Conservation (phyloP, 2,888 invertebrate genomes). For the Metallyticus violacea region DNA sequence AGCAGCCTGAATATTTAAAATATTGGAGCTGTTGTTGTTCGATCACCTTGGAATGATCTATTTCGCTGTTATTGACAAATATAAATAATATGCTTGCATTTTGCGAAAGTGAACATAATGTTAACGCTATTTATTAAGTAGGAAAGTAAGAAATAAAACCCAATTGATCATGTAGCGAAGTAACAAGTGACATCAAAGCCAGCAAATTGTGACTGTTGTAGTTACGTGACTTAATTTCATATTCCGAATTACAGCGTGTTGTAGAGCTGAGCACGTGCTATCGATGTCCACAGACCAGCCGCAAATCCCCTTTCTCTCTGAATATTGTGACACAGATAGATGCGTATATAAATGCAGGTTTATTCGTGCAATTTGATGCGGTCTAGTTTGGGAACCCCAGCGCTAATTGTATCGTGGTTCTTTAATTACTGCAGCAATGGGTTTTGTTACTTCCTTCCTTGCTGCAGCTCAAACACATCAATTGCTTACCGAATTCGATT, state of each 20-base stretch:
- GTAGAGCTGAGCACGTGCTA: not conserved
- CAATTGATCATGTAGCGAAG: no score
- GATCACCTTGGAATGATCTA: no score
- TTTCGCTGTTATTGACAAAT: no score
- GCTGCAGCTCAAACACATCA: not conserved
- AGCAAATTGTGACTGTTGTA: not conserved
- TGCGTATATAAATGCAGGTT: not conserved
- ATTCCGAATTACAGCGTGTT: not conserved
- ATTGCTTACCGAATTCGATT: not conserved
- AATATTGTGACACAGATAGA: not conserved
- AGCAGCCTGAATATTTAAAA: no score
- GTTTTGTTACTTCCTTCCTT: not conserved
- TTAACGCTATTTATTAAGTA: no score
- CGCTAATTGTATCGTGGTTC: constrained; percentile 7
- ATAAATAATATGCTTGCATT: no score
- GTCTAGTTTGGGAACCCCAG: not conserved
- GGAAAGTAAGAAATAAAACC: no score
- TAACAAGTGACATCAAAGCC: no score
- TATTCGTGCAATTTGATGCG: not conserved
- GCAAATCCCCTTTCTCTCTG: no score
- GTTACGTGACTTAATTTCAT: not conserved
- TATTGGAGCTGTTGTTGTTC: no score
- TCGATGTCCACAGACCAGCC: not conserved
- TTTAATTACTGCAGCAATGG: not conserved
- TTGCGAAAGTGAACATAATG: no score